A percentile compares a stretch with the other conserved stretches of the same genome.
Conservation (phyloP, 2,888 invertebrate species). For the Tillus elongatus region DNA sequence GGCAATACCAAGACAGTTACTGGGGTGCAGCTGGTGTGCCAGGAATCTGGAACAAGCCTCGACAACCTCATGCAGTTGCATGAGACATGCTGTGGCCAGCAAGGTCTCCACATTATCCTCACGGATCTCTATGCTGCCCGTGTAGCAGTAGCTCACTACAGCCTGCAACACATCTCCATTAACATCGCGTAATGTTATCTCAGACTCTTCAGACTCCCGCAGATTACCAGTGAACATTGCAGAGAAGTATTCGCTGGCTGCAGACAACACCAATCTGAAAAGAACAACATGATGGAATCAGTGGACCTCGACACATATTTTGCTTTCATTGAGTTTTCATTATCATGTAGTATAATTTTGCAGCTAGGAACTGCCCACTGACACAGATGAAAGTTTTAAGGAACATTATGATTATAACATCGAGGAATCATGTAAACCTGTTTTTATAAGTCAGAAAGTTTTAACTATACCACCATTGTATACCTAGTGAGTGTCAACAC, state of each 20-base stretch:
- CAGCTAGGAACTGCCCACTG: no score
- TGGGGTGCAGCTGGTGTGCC: conserved; percentile 82
- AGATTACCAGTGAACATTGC: conserved; percentile 91
- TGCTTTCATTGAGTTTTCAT: no score
- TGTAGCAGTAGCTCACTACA: conserved; percentile 85
- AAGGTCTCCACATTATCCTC: conserved; percentile 89
- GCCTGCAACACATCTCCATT: conserved; percentile 78
- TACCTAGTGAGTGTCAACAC: no score
- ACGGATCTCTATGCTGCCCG: conserved; percentile 72
- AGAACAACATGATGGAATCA: no score
- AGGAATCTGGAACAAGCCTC: conserved; percentile 85
- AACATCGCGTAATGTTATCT: conserved; percentile 76
- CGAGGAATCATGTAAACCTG: no score
- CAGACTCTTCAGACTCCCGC: conserved; percentile 71
- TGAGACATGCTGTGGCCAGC: conserved; percentile 76
- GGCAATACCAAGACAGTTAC: conserved; percentile 88
- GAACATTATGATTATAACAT: no score
- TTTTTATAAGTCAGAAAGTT: no score
- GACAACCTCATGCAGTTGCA: conserved; percentile 78
- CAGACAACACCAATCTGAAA: conserved; percentile 75
- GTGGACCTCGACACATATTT: no score
- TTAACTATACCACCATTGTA: no score
- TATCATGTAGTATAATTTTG: no score
- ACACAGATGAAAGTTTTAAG: no score
- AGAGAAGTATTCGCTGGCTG: conserved; percentile 89